Conservation (phyloP, 2,888 invertebrate genomes). For the Linnaemya tessellans region DNA sequence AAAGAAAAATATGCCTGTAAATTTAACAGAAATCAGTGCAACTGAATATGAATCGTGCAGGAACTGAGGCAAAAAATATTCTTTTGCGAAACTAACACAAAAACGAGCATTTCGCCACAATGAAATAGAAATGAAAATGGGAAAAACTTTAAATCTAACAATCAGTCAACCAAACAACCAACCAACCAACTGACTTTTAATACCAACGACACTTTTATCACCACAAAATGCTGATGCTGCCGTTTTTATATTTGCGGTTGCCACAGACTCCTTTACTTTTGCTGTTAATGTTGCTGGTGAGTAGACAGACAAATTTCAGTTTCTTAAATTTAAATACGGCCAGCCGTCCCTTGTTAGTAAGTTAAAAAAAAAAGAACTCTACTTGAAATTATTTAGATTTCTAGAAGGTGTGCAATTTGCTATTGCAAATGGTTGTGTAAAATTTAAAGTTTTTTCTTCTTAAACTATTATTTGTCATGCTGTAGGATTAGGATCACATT, state of each 20-base stretch:
- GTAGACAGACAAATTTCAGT: background rate
- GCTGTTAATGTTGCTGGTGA: background rate
- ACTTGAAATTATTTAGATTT: background rate
- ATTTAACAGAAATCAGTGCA: slow-evolving; percentile 29
- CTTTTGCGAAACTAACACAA: slow-evolving; percentile 16
- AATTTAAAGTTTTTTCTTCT: slow-evolving; percentile 1
- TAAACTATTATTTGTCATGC: slow-evolving; percentile 21
- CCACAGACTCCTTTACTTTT: background rate
- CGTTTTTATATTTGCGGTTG: slow-evolving; percentile 33
- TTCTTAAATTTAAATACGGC: background rate
- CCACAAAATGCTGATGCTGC: slow-evolving; percentile 47
- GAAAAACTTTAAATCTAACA: background rate
- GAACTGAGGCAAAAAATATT: slow-evolving; percentile 31
- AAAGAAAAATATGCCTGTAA: background rate
- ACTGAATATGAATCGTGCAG: slow-evolving; percentile 22
- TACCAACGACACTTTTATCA: slow-evolving; percentile 28
- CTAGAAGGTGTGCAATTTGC: background rate
- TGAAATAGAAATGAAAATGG: background rate
- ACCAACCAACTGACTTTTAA: slow-evolving; percentile 34
- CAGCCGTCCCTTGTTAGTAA: slow-evolving; percentile 2
- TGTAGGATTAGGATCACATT: slow-evolving; percentile 6
- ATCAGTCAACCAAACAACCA: background rate
- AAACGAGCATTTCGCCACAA: slow-evolving; percentile 7
- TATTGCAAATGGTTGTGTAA: background rate
- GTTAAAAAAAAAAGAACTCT: background rate